Evolutionary conservation across 2,888 invertebrate genomes (phyloP).

Genomic region (Dinocampus coccinellae): DNA sequence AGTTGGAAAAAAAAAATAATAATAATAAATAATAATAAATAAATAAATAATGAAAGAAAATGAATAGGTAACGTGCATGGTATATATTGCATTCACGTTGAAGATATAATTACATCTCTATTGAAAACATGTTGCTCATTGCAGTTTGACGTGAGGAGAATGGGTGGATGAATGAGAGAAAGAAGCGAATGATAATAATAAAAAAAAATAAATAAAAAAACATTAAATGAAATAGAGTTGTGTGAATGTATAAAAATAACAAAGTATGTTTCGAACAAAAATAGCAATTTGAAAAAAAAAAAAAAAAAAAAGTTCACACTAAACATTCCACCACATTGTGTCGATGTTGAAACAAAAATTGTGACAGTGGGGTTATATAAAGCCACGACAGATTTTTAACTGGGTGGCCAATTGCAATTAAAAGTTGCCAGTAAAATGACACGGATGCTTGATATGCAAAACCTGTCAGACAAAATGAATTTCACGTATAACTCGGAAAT

Average conservation of each 20-base stretch:
- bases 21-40: too few relatives aligned
- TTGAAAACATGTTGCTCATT: neutral
- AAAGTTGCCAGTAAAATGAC: constrained; percentile 36
- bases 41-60: neutral
- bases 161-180: neutral
- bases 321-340: neutral
- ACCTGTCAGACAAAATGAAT: constrained; percentile 6
- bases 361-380: constrained; percentile 16
- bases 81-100: neutral
- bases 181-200: neutral
- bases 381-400: constrained; percentile 23
- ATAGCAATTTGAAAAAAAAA: neutral
- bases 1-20: too few relatives aligned
- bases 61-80: neutral
- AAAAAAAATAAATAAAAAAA: neutral
- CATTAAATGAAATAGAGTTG: too few relatives aligned
- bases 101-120: neutral
- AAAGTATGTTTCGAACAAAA: neutral
- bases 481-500: constrained; percentile 22
- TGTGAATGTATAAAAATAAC: too few relatives aligned
- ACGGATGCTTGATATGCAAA: constrained; percentile 28
- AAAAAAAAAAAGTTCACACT: neutral
- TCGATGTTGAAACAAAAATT: constrained; percentile 1
- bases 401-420: constrained; percentile 34
- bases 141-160: neutral